These are phyloP conservation scores for Vultur gryphus DNA, from an alignment of 2,797 vertebrate genomes.

Conservation along the genomic window DNA sequence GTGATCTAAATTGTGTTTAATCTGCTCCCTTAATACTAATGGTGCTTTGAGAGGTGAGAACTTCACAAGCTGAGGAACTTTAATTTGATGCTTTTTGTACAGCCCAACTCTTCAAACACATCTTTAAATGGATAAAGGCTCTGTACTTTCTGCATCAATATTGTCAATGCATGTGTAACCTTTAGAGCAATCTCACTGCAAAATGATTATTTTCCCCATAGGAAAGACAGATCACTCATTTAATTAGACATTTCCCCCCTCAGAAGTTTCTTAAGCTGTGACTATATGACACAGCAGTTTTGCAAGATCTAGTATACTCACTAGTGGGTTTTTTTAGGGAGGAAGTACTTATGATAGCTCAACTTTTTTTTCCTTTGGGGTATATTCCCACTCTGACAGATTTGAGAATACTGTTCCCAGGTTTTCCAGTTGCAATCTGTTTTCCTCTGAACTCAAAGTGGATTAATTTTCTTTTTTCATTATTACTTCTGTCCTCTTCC, in stretches of 20 bases:
- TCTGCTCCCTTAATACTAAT: conserved; percentile 40
- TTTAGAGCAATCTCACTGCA: background rate
- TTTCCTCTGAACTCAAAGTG: background rate
- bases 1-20: conserved; percentile 50
- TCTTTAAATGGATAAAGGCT: background rate
- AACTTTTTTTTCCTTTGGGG: background rate
- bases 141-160: conserved; percentile 8
- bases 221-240: conserved; percentile 13
- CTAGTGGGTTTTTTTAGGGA: background rate
- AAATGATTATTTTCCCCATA: conserved; percentile 1
- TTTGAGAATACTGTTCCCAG: background rate
- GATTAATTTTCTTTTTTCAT: background rate
- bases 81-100: conserved; percentile 23
- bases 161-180: conserved; percentile 29
- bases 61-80: conserved; percentile 16
- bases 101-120: background rate
- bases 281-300: background rate
- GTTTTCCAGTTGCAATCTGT: background rate
- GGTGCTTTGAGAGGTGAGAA: conserved; percentile 3
- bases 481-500: background rate
- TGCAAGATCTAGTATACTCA: background rate
- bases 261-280: background rate
- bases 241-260: background rate
- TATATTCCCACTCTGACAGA: background rate
- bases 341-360: background rate